Base-by-base conservation (phyloP, 2,888 invertebrate genomes). In the Megaustenia siamemsis region DNA sequence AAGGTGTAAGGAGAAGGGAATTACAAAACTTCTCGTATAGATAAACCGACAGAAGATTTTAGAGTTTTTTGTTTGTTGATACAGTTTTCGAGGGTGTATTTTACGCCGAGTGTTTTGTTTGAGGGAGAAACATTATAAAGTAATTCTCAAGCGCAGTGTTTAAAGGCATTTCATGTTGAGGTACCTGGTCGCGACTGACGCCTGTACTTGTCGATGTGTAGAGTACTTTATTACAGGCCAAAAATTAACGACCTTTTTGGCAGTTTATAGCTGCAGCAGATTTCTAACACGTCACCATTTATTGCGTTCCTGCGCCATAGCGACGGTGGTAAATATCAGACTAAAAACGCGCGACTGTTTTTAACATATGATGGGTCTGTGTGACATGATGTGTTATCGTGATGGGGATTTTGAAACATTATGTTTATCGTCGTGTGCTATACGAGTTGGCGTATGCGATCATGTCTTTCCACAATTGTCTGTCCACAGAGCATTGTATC, bases 181-280 rank as follows among this genome's bases (percentile, higher is more conserved):
- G 66, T 78, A 15, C 66, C 63, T 63, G 78, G 78, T 66, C 45
- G 60, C 5, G 78, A 60, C 43, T 43, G 78, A 66, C 66, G 45
- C 28, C 5, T 2, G 0, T 15, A n/a, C 40, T 38, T 78, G 78
- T 78, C 43, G 40, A 78, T 78, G 43, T 43, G 78, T 43, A 38
- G 63, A 35, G 63, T 63, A 78, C n/a, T n/a, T 40, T 15, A 78
- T 78, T 40, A 38, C 49, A 6, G n/a, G 12, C 53, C 4, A 38
- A 49, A n/a, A 69, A 32, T n/a, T n/a, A n/a, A 24, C 12, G 66
- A 43, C 66, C 35, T 43, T 66, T 43, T 8, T 66, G 32, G 43
- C 32, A 60, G 35, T 32, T 38, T 63, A 18, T 21, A 63, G 24
- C 12, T 28, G 40, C 40, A 68, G 45, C 28, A 63, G 45, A 45